Base-by-base conservation (phyloP, 2,113 vertebrate genomes). In the Hypomesus transpacificus region DNA sequence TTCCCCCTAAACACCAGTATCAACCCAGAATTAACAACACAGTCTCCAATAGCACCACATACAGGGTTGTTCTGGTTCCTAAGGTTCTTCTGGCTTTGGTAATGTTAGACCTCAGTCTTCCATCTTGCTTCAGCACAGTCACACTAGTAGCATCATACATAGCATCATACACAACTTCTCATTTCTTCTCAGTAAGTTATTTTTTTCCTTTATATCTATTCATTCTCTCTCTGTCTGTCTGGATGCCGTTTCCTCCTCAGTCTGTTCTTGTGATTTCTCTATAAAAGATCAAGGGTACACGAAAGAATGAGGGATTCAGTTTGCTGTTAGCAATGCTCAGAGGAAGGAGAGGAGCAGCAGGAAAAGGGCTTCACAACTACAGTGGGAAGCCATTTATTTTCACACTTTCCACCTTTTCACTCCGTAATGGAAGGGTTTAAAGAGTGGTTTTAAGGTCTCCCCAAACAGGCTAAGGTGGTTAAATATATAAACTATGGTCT, bases 1-100 rank as follows among this genome's bases (percentile, higher is more conserved):
- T 79, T 83, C 73, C 80, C 82, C 87, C 31, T 69, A 69, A 68
- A 69, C 28, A 34, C 83, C 83, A 85, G 83, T 89, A 88, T 84
- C 87, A 86, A 80, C 80, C 72, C 0, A n/a, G 58, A 68, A 34
- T 34, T 34, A 34, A 34, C 31, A 34, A 34, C 31, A 3, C 31
- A 31, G 31, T 31, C 31, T 34, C 6, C 31, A 34, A 4, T 34
- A 34, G 31, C 31, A 34, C 31, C 6, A 7, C 31, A 34, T 4
- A 34, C 3, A 34, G 31, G 31, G 3, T 34, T 34, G 31, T 34
- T 34, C 4, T 34, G 31, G 31, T 34, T 34, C 31, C 4, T 34
- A 34, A 4, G 31, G 31, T 34, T 34, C 31, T 34, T 34, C 31
- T 34, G 31, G 31, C 1, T 34, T 34, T 34, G 31, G 31, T 34